Evolutionary conservation across 2,888 invertebrate species (phyloP), one percentile per base, ranked within the genome.

Genomic region (Cosmorhoe ocellata): DNA sequence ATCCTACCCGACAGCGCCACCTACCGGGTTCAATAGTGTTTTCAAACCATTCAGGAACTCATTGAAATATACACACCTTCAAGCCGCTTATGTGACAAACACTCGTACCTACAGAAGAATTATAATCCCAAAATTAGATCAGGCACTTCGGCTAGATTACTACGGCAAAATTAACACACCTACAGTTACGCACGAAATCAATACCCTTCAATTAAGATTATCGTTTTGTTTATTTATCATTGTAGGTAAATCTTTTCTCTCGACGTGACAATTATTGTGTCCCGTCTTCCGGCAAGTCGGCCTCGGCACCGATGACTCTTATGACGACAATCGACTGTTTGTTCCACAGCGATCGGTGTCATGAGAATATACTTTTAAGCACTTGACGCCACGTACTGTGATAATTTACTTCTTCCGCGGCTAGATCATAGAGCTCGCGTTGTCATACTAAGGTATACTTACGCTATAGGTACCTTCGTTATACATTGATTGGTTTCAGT

Each of bases 211-310:
- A n/a, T n/a, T n/a, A n/a, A n/a, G n/a, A n/a, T n/a, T n/a, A n/a
- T n/a, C n/a, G n/a, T n/a, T n/a, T n/a, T n/a, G n/a, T n/a, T n/a
- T n/a, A n/a, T n/a, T n/a, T n/a, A n/a, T n/a, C n/a, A n/a, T n/a
- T 18, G 18, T 18, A 18, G 18, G 37, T 42, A 30, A 51, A 39
- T 38, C 28, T 34, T 34, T 43, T 38, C 28, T 34, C 38, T 48
- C 51, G 37, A 63, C 58, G 58, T 61, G 63, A 53, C 53, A 52
- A 45, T 41, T 37, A 33, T 32, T 37, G 32, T 34, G 39, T 41
- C 32, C 26, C 22, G 38, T 33, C 47, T 63, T 61, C 61, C 61
- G 59, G 52, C 45, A 43, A 28, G 38, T 33, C 57, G 59, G 47
- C 59, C 57, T 61, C 49, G 47, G 48, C 51, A 51, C 38, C 47